Conservation (phyloP, 2,113 vertebrate species). For the Erythrolamprus reginae region DNA sequence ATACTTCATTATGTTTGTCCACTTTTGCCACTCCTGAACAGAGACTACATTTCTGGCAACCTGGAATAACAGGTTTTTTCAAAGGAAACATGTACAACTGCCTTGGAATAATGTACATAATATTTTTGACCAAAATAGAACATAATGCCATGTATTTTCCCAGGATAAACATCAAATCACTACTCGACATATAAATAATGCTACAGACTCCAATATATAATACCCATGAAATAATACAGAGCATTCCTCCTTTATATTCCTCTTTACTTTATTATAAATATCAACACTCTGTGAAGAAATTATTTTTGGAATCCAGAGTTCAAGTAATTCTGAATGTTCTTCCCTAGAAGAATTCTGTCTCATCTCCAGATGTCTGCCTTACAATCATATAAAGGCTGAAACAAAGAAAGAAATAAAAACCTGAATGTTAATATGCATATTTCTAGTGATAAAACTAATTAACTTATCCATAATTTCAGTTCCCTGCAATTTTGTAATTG, state of each 20-base stretch:
- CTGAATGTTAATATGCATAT: background rate
- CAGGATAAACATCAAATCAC: background rate
- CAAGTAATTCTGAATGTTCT: constrained; percentile 37
- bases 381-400: background rate
- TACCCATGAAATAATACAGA: background rate
- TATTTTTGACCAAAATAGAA: background rate
- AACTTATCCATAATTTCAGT: background rate
- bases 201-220: background rate
- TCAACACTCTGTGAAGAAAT: background rate
- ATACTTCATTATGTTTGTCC: background rate
- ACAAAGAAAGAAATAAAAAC: constrained; percentile 10
- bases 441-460: constrained; percentile 15
- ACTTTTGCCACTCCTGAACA: background rate
- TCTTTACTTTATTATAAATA: background rate
- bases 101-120: background rate
- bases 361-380: rapidly evolving
- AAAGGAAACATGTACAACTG: background rate
- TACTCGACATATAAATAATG: background rate
- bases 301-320: constrained; percentile 30
- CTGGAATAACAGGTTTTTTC: background rate
- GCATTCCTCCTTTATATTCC: constrained; percentile 19
- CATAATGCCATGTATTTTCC: background rate
- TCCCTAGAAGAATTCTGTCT: background rate
- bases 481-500: background rate
- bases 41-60: background rate